Percentiles rank a stretch among this genome's conserved stretches.
Evolutionary conservation across 1,140 invertebrate species (phyloP).

Genomic region (Cyrtorhinus lividipennis): DNA sequence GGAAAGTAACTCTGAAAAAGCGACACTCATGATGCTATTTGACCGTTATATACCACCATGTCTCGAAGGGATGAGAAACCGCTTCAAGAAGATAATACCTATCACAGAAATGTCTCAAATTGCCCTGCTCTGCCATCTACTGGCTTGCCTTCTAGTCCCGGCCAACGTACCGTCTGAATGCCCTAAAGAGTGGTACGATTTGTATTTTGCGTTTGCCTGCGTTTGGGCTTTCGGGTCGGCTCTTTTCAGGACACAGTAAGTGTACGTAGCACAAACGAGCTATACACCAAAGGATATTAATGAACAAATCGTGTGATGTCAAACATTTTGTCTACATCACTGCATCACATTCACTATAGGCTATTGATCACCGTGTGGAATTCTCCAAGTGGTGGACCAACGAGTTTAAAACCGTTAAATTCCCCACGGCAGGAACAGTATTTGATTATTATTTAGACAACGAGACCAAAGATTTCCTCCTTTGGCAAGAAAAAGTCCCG

Average conservation of each 20-base stretch:
- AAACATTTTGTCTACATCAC: no score
- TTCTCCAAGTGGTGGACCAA: slow-evolving; percentile 96
- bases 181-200: slow-evolving; percentile 85
- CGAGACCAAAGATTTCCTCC: slow-evolving; percentile 75
- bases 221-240: slow-evolving; percentile 94
- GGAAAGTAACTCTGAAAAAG: slow-evolving; percentile 57
- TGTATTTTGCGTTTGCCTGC: slow-evolving; percentile 90
- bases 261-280: no score
- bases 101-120: slow-evolving; percentile 88
- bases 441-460: slow-evolving; percentile 90
- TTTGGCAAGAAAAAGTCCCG: slow-evolving; percentile 75
- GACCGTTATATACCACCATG: slow-evolving; percentile 91
- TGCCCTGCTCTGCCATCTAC: slow-evolving; percentile 81
- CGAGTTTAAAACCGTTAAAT: slow-evolving; percentile 91
- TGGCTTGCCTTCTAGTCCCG: slow-evolving; percentile 72
- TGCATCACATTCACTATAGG: no score
- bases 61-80: slow-evolving; percentile 66
- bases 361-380: slow-evolving; percentile 58
- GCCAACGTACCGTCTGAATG: slow-evolving; percentile 73
- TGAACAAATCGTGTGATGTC: no score
- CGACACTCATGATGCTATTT: slow-evolving; percentile 84
- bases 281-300: no score
- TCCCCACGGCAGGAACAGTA: slow-evolving; percentile 76
- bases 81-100: slow-evolving; percentile 91
- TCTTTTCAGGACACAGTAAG: slow-evolving; percentile 77